Base-by-base conservation (phyloP, 2,888 invertebrate genomes). In the Schrankia costaestrigalis region DNA sequence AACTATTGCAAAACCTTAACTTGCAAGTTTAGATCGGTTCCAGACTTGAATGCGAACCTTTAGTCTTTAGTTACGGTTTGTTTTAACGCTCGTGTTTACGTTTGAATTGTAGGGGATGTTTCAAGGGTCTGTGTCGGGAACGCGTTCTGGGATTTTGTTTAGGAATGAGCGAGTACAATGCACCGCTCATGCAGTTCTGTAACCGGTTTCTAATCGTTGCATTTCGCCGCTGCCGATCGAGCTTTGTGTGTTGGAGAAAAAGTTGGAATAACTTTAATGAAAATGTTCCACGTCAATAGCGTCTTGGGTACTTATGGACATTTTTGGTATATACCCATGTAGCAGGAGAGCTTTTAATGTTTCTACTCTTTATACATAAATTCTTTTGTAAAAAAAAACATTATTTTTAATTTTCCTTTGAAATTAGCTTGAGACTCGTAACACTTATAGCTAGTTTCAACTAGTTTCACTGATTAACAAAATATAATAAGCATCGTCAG, bases 151-250 rank as follows among this genome's bases (percentile, higher is more conserved):
- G 47, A 25, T 28, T 40, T 39, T 42, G 61, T 47, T 60, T 73
- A 71, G 70, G 67, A 69, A 66, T 60, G 61, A 56, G 51, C 34
- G 75, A 78, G 79, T 76, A 74, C 76, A 75, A 58, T 63, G 80
- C 67, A 67, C 74, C 63, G 64, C 62, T 56, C 69, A 52, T 67
- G 72, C 65, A 64, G 62, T 58, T 49, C 40, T 36, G 45, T 46
- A 68, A 85, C 85, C 80, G 81, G 85, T 85, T 84, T 46, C 83
- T 85, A 85, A 85, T 83, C 80, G 84, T 45, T 53, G 69, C 54
- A 60, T 66, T 71, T 71, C 67, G 73, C 77, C 60, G 70, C n/a
- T 60, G 62, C 67, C 75, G 71, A 71, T 78, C 80, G 71, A 43
- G 62, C 52, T 48, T 49, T 43, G 42, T 58, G 41, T 53, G 56